phyloP scores from a whole-genome alignment of 1,140 invertebrate genomes.

The Planococcus citri region DNA sequence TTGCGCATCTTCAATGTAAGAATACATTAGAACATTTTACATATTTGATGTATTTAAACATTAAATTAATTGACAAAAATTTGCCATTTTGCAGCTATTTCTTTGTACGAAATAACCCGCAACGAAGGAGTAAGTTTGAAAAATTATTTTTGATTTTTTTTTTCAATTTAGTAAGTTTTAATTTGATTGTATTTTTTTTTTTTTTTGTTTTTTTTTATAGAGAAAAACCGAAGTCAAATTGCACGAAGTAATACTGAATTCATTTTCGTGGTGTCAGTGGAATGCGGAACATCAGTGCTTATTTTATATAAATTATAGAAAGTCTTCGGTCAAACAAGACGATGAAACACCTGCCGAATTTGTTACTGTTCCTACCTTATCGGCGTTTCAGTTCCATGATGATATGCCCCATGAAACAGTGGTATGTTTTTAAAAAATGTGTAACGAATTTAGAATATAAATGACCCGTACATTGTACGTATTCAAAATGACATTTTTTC shows the following conservation, averaged over 20 bases:
- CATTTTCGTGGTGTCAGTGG: slow-evolving; percentile 72
- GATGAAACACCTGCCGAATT: slow-evolving; percentile 37
- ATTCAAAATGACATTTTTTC: slow-evolving; percentile 26
- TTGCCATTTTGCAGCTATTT: slow-evolving; percentile 28
- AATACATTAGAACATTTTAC: slow-evolving; percentile 26
- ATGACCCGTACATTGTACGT: too few relatives aligned
- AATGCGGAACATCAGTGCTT: slow-evolving; percentile 59
- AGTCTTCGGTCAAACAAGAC: slow-evolving; percentile 49
- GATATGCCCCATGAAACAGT: slow-evolving; percentile 73
- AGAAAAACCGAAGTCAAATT: slow-evolving; percentile 41
- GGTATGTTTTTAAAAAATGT: slow-evolving; percentile 39
- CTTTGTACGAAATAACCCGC: slow-evolving; percentile 26
- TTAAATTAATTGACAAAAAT: slow-evolving; percentile 9
- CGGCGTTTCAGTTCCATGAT: slow-evolving; percentile 69
- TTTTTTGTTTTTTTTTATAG: slow-evolving; percentile 25
- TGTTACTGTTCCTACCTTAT: slow-evolving; percentile 47
- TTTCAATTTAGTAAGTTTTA: slow-evolving; percentile 25
- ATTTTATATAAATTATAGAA: slow-evolving; percentile 64
- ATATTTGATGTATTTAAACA: slow-evolving; percentile 22
- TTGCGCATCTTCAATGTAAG: slow-evolving; percentile 70
- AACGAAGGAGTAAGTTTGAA: slow-evolving; percentile 5
- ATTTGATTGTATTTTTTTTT: slow-evolving; percentile 29
- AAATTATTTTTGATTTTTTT: slow-evolving; percentile 16
- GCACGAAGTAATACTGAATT: slow-evolving; percentile 44
- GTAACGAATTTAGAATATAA: too few relatives aligned